Evolutionary conservation across 2,888 invertebrate genomes (phyloP).

Genomic region (Nomada fucata): DNA sequence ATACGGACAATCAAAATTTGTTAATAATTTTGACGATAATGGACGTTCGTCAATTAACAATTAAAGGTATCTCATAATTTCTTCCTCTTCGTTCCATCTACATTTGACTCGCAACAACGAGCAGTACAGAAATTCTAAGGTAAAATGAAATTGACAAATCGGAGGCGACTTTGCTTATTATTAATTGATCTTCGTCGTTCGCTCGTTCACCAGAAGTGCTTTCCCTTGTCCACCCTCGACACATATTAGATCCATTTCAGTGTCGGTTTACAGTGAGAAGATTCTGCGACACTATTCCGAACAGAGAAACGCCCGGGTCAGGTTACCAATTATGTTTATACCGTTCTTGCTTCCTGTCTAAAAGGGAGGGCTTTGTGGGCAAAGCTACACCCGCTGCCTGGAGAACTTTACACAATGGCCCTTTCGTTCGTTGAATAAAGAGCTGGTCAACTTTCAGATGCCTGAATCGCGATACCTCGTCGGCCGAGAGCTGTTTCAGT

Average conservation of each 20-base stretch:
- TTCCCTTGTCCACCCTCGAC: slow-evolving; percentile 3
- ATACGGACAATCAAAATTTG: too few relatives aligned
- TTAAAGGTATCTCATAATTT: too few relatives aligned
- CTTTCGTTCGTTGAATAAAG: slow-evolving; percentile 44
- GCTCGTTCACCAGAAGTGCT: neutral
- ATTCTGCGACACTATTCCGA: slow-evolving; percentile 51
- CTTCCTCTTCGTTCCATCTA: too few relatives aligned
- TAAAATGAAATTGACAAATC: neutral
- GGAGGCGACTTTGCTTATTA: neutral
- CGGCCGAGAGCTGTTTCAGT: neutral
- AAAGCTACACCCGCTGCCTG: slow-evolving; percentile 16
- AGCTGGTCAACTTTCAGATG: slow-evolving; percentile 46
- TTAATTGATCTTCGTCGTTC: neutral
- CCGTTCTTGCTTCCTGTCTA: slow-evolving; percentile 32
- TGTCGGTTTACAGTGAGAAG: slow-evolving; percentile 37
- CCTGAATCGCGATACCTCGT: slow-evolving; percentile 26
- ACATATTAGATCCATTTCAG: slow-evolving; percentile 29
- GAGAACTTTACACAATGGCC: slow-evolving; percentile 44
- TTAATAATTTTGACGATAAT: too few relatives aligned
- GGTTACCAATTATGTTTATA: slow-evolving; percentile 67
- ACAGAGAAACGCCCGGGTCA: slow-evolving; percentile 55
- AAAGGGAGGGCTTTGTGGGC: slow-evolving; percentile 45
- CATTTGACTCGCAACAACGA: too few relatives aligned
- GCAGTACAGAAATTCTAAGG: too few relatives aligned
- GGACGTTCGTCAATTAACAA: too few relatives aligned